Evolutionary conservation across 2,113 vertebrate genomes (phyloP).

Genomic region (Uria lomvia): DNA sequence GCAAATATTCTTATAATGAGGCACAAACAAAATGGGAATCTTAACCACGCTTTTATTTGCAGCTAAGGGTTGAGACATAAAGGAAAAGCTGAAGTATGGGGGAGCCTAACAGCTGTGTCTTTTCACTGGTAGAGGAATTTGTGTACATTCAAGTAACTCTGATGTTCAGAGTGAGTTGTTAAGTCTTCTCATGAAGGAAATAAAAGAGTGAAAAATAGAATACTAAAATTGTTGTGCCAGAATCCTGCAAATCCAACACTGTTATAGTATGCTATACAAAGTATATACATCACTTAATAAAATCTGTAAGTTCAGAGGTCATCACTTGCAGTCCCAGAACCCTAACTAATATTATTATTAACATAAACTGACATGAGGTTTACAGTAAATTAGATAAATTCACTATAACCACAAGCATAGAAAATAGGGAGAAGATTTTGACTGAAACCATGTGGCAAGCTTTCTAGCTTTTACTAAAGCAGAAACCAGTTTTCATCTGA

Average conservation of each 20-base stretch:
- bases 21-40: background rate
- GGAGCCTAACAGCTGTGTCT: background rate
- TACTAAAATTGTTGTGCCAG: background rate
- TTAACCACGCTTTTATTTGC: background rate
- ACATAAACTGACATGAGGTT: background rate
- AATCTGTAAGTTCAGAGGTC: background rate
- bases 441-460: background rate
- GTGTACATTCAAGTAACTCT: background rate
- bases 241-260: background rate
- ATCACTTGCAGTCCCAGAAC: background rate
- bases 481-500: constrained; percentile 1
- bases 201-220: background rate
- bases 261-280: background rate
- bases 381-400: background rate
- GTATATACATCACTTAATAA: background rate
- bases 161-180: background rate
- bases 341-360: background rate
- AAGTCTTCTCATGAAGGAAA: background rate
- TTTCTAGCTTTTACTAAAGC: background rate
- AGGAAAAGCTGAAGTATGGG: background rate
- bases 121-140: background rate
- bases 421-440: background rate
- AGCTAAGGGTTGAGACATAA: background rate
- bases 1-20: background rate
- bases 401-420: background rate